These are phyloP conservation scores for Adelphocoris suturalis DNA, from an alignment of 2,888 invertebrate genomes.

Conservation along the genomic window DNA sequence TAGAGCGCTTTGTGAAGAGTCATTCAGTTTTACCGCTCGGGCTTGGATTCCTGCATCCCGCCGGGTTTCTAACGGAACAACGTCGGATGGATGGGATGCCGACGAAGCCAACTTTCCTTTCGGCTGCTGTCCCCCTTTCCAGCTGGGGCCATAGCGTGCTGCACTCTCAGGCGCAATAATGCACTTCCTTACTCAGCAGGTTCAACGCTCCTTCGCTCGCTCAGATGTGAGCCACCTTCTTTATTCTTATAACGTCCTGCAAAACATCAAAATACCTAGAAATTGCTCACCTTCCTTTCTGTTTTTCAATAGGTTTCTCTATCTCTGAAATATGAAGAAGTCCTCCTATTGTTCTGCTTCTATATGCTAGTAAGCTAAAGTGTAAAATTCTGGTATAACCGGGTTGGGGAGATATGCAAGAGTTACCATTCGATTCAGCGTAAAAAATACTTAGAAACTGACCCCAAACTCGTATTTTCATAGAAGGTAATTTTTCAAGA, in stretches of 20 bases:
- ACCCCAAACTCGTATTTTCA: too few relatives aligned
- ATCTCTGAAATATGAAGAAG: too few relatives aligned
- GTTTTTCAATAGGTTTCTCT: neutral
- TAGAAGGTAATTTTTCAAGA: too few relatives aligned
- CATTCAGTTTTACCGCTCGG: neutral
- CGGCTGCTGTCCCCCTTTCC: neutral
- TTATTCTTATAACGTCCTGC: neutral
- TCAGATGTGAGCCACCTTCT: neutral
- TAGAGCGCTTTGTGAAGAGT: too few relatives aligned
- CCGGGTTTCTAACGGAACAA: slow-evolving; percentile 23
- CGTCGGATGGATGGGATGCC: neutral
- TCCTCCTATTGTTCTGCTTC: too few relatives aligned
- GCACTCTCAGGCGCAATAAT: neutral
- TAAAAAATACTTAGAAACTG: too few relatives aligned
- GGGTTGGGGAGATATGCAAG: too few relatives aligned
- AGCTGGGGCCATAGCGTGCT: slow-evolving; percentile 1
- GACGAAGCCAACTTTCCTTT: slow-evolving; percentile 21
- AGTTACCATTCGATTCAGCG: too few relatives aligned
- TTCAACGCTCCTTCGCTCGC: slow-evolving; percentile 4
- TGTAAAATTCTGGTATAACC: too few relatives aligned
- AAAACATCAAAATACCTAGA: neutral
- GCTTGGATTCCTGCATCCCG: neutral
- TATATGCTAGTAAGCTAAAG: too few relatives aligned
- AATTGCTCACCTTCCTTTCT: too few relatives aligned
- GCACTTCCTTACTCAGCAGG: slow-evolving; percentile 18